A percentile compares a stretch with the other conserved stretches of the same genome.
Evolutionary conservation across 2,797 vertebrate species (phyloP).

Genomic region (Esox masquinongy): DNA sequence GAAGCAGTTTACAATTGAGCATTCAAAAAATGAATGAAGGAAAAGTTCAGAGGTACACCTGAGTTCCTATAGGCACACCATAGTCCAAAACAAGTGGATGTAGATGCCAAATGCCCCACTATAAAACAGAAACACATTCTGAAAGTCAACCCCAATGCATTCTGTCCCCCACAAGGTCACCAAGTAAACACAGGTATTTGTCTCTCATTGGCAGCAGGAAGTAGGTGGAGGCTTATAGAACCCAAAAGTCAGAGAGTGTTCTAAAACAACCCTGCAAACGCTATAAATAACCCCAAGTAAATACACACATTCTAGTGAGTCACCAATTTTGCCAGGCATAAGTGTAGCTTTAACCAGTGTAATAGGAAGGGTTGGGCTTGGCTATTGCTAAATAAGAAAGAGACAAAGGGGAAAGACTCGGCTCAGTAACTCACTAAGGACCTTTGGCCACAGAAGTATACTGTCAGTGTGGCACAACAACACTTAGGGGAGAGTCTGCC

Average conservation of each 20-base stretch:
- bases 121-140: neutral
- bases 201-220: neutral
- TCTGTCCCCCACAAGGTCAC: constrained; percentile 3
- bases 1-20: no score
- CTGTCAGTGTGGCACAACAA: constrained; percentile 23
- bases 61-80: no score
- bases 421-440: neutral
- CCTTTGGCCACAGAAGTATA: neutral
- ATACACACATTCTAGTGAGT: neutral
- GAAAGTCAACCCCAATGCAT: neutral
- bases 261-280: neutral
- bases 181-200: neutral
- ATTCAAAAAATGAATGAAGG: no score
- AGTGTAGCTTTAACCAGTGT: neutral
- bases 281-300: neutral
- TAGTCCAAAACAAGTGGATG: neutral
- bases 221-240: neutral
- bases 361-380: neutral
- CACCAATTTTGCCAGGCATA: no score
- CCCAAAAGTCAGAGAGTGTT: neutral
- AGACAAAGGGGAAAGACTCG: neutral
- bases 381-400: neutral
- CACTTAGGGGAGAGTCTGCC: constrained; percentile 25
- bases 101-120: neutral
- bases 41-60: no score